Evolutionary conservation across 2,113 vertebrate species (phyloP).

Genomic region (Triplophysa dalaica): DNA sequence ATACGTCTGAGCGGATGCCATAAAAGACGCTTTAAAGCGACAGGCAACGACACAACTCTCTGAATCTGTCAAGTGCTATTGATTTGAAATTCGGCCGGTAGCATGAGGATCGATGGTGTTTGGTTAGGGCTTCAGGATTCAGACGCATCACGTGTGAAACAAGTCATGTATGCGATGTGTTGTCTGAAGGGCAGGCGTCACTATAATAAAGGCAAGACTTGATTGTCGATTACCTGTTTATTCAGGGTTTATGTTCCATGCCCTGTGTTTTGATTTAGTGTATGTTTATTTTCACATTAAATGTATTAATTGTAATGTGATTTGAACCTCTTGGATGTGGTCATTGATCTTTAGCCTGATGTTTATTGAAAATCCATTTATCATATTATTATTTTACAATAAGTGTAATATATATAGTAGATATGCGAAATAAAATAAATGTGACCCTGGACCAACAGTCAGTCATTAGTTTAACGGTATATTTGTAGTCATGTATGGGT

Average conservation of each 20-base stretch:
- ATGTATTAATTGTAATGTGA: neutral
- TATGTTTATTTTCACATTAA: neutral
- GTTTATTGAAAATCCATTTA: neutral
- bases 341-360: neutral
- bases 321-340: neutral
- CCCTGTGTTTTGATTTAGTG: neutral
- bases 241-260: neutral
- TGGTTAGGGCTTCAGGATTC: constrained; percentile 16
- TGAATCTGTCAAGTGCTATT: constrained; percentile 30
- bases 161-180: neutral
- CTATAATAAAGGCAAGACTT: neutral
- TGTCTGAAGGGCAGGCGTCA: neutral
- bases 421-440: too few species aligned
- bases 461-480: too few species aligned
- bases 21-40: neutral
- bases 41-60: neutral
- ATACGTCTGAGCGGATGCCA: neutral
- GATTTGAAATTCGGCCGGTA: constrained; percentile 19
- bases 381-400: neutral
- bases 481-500: too few species aligned
- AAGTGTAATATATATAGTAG: neutral
- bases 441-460: neutral
- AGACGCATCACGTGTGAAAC: constrained; percentile 3
- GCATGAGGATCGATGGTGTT: constrained; percentile 33
- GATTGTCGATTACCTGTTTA: neutral